Percentiles rank a stretch among this genome's conserved stretches.
These are phyloP conservation scores for Cyphomyrmex costatus DNA, from an alignment of 1,140 invertebrate species.

Conservation along the genomic window DNA sequence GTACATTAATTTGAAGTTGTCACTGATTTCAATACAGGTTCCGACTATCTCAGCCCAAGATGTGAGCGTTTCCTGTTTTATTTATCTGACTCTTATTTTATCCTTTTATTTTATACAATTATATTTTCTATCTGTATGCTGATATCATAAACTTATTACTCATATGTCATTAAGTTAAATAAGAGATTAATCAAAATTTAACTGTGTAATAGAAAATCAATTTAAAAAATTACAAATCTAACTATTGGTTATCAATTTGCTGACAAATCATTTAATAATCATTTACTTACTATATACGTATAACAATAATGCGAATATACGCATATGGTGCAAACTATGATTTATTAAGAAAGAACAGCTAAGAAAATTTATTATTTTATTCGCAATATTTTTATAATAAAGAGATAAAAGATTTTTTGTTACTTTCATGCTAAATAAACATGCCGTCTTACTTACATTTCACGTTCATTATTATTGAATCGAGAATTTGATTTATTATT, in stretches of 20 bases:
- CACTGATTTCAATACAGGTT: too few relatives aligned
- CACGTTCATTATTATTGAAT: too few relatives aligned
- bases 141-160: neutral
- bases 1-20: too few relatives aligned
- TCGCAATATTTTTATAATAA: neutral
- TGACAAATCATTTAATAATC: neutral
- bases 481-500: slow-evolving; percentile 22
- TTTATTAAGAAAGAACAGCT: neutral
- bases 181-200: neutral
- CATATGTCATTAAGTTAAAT: neutral
- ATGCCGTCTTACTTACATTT: neutral
- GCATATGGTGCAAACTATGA: neutral
- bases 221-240: neutral
- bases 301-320: neutral
- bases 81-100: too few relatives aligned
- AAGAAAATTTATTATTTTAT: neutral
- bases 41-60: too few relatives aligned
- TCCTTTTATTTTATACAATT: too few relatives aligned
- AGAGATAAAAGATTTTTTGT: neutral
- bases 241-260: neutral
- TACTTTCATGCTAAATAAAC: neutral
- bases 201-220: neutral
- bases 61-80: too few relatives aligned
- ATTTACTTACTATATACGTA: neutral
- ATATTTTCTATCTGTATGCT: neutral